These are phyloP conservation scores for Brachyhypopomus gauderio DNA, from an alignment of 2,113 vertebrate species.

Conservation along the genomic window DNA sequence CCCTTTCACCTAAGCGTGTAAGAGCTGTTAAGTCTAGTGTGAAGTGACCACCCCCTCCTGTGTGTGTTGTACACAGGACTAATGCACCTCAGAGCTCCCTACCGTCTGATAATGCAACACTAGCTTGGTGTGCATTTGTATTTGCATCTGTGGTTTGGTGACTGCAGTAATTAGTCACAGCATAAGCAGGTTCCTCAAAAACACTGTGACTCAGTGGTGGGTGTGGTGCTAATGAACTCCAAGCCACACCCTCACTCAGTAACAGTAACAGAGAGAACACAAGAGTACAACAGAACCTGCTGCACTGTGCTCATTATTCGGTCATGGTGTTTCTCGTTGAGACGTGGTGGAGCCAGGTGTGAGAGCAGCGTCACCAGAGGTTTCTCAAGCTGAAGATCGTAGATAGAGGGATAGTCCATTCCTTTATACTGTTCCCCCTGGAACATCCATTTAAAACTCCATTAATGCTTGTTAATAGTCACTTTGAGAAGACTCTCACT, in stretches of 20 bases:
- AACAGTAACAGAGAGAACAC: slow-evolving; percentile 24
- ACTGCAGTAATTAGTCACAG: slow-evolving; percentile 46
- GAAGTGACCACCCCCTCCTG: slow-evolving; percentile 28
- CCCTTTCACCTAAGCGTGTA: slow-evolving; percentile 32
- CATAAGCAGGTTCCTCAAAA: slow-evolving; percentile 46
- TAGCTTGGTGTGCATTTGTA: slow-evolving; percentile 36
- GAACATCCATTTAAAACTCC: slow-evolving; percentile 15
- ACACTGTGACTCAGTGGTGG: slow-evolving; percentile 38
- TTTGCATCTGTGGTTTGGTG: slow-evolving; percentile 35
- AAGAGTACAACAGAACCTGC: not conserved
- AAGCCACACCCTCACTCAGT: slow-evolving; percentile 10
- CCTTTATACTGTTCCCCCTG: slow-evolving; percentile 3
- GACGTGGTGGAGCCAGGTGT: not conserved
- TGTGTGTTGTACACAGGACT: slow-evolving; percentile 28
- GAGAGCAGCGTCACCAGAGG: not conserved
- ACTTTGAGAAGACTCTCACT: not conserved
- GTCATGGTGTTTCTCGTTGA: not conserved
- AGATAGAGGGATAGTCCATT: not conserved
- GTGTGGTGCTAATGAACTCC: slow-evolving; percentile 34
- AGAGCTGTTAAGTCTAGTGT: slow-evolving; percentile 41
- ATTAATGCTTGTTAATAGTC: slow-evolving; percentile 12
- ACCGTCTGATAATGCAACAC: slow-evolving; percentile 18
- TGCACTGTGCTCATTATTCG: not conserved
- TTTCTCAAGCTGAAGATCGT: slow-evolving; percentile 6
- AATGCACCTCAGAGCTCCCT: slow-evolving; percentile 32